A percentile compares a stretch with the other conserved stretches of the same genome.
phyloP scores from a whole-genome alignment of 1,140 invertebrate genomes.

The Drosophila pallidifrons region DNA sequence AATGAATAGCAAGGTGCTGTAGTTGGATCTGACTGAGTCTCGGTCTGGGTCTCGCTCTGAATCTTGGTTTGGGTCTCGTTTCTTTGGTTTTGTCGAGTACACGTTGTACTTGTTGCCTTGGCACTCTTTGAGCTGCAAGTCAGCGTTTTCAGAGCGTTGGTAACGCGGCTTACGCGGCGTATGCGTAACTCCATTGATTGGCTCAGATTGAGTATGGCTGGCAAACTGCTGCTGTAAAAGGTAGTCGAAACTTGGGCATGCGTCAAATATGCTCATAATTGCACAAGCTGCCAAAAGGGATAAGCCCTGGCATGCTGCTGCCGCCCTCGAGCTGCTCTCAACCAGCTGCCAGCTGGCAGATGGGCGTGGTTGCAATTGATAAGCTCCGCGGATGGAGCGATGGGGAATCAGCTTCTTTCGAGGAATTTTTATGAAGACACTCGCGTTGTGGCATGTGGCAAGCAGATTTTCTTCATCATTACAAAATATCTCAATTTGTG shows the following conservation, averaged over 20 bases:
- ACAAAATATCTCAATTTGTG: constrained; percentile 5
- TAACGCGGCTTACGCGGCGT: constrained; percentile 68
- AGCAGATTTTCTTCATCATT: neutral
- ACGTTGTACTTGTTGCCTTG: constrained; percentile 61
- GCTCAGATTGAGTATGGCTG: constrained; percentile 52
- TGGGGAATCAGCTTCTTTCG: neutral
- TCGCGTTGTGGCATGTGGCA: constrained; percentile 28
- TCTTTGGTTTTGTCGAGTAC: constrained; percentile 18
- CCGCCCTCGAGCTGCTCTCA: neutral
- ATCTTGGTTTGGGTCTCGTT: constrained; percentile 1
- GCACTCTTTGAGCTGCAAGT: constrained; percentile 14
- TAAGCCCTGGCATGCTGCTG: constrained; percentile 20
- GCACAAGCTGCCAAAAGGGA: constrained; percentile 53
- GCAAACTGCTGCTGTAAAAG: constrained; percentile 17
- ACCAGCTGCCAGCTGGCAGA: neutral
- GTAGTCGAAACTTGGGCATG: constrained; percentile 40
- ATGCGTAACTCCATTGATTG: constrained; percentile 78
- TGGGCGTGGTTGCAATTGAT: constrained; percentile 28
- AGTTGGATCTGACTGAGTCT: constrained; percentile 13
- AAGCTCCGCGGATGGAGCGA: neutral
- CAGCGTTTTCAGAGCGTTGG: constrained; percentile 17
- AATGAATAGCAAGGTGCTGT: constrained; percentile 64
- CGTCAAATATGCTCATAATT: constrained; percentile 68
- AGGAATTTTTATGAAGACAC: constrained; percentile 47
- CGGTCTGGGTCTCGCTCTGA: neutral